These are phyloP conservation scores for Colletes gigas DNA, from an alignment of 1,140 invertebrate genomes.

Conservation along the genomic window DNA sequence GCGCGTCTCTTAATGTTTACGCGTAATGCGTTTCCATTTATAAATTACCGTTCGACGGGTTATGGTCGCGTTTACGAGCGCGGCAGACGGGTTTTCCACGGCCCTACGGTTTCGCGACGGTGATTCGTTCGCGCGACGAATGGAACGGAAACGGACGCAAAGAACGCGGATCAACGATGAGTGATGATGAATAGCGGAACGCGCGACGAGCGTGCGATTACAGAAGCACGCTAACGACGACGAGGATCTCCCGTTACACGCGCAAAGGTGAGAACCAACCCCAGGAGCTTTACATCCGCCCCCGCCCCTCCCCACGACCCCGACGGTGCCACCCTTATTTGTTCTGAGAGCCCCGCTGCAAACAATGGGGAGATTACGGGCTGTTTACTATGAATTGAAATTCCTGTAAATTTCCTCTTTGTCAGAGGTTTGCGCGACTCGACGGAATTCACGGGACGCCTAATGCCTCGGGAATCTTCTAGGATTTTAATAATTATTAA, in stretches of 20 bases:
- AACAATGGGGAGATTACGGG: constrained; percentile 33
- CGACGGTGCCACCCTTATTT: constrained; percentile 28
- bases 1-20: background rate
- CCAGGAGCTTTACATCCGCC: constrained; percentile 14
- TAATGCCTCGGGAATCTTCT: background rate
- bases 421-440: background rate
- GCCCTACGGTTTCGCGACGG: background rate
- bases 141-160: background rate
- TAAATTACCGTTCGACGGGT: background rate
- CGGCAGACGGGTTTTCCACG: background rate
- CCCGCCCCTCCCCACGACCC: background rate
- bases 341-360: constrained; percentile 19
- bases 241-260: constrained; percentile 29
- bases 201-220: constrained; percentile 17
- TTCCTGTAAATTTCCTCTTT: constrained; percentile 46
- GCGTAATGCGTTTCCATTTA: constrained; percentile 10
- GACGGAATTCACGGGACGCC: background rate
- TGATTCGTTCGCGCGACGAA: background rate
- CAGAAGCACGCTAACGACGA: constrained; percentile 35
- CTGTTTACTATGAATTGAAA: constrained; percentile 47
- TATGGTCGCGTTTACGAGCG: background rate
- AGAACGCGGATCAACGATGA: background rate
- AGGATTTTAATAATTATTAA: background rate
- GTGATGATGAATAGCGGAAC: constrained; percentile 20
- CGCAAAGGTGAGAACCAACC: constrained; percentile 21